Conservation (phyloP, 1,140 invertebrate genomes). For the Drosophila tristis region DNA sequence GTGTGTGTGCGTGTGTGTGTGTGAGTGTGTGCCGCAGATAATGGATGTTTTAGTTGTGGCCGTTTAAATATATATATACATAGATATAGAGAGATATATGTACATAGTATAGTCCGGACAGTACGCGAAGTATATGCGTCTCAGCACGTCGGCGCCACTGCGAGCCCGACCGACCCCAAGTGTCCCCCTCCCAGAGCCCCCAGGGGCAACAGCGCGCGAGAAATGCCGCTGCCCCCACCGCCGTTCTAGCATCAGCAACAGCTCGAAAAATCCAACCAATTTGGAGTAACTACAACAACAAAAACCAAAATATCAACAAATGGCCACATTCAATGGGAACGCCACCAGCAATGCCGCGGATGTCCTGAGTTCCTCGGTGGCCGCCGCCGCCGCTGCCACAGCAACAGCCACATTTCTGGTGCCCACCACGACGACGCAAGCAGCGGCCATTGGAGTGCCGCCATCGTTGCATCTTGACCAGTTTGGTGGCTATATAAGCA, state of each 20-base stretch:
- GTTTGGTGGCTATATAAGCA: constrained; percentile 57
- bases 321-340: constrained; percentile 74
- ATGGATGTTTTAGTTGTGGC: constrained; percentile 62
- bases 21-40: constrained; percentile 61
- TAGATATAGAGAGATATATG: constrained; percentile 41
- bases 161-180: not conserved
- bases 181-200: constrained; percentile 11
- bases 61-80: constrained; percentile 45
- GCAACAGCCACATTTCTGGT: constrained; percentile 67
- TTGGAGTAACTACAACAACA: constrained; percentile 14
- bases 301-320: constrained; percentile 47
- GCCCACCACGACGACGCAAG: constrained; percentile 59
- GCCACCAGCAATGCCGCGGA: constrained; percentile 62
- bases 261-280: constrained; percentile 29
- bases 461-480: constrained; percentile 39
- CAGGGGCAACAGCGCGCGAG: constrained; percentile 21
- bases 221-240: constrained; percentile 23
- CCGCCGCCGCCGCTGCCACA: constrained; percentile 52
- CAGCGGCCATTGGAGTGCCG: constrained; percentile 16
- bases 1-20: constrained; percentile 40
- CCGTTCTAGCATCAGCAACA: constrained; percentile 11
- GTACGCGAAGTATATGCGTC: constrained; percentile 55
- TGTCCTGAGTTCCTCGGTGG: constrained; percentile 62
- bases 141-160: constrained; percentile 41
- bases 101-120: constrained; percentile 7